Evolutionary conservation across 2,113 vertebrate species (phyloP), one percentile per base, ranked within the genome.

Genomic region (Eira barbara): DNA sequence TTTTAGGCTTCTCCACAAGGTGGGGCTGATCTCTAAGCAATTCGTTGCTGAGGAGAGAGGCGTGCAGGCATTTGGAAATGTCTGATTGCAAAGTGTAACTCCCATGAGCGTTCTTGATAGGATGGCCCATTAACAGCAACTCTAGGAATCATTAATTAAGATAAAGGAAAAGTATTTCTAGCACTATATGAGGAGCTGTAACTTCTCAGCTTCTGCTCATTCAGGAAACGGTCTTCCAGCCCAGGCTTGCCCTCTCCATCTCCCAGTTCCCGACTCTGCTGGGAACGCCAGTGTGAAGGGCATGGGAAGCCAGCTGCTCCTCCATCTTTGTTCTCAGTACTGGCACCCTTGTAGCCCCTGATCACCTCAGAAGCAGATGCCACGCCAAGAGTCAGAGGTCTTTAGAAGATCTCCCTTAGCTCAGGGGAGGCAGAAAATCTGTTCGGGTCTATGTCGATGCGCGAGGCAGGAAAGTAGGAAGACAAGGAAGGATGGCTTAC

Each of bases 1-100:
- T 88, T 88, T 63, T 36, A 79, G 89, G 65, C 8, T 85, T 89
- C 6, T 93, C 98, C 98, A 97, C 97, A 83, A 97, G 97, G 63
- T 94, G 98, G 97, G 4, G 96, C 96, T 84, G 55, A 29, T 59
- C 71, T 79, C 67, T 93, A 69, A 52, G 85, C 76, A 73, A 74
- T 42, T 36, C 81, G 18, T 61, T 21, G 27, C 84, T 49, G 25
- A 82, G 84, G 5, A 0, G 1, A 6, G 15, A 18, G 0, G 23
- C 18, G 2, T 0, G 65, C 7, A 7, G 34, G 69, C 7, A 0
- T 11, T 63, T 9, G 34, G 39, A 63, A 47, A 49, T 2, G 17
- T n/a, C 86, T 80, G 18, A 20, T 34, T 39, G 76, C 1, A 2
- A 27, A 49, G 47, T 9, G 20, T 82, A 17, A 13, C 36, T 61